Evolutionary conservation across 2,113 vertebrate species (phyloP).

Genomic region (Xenopus laevis): DNA sequence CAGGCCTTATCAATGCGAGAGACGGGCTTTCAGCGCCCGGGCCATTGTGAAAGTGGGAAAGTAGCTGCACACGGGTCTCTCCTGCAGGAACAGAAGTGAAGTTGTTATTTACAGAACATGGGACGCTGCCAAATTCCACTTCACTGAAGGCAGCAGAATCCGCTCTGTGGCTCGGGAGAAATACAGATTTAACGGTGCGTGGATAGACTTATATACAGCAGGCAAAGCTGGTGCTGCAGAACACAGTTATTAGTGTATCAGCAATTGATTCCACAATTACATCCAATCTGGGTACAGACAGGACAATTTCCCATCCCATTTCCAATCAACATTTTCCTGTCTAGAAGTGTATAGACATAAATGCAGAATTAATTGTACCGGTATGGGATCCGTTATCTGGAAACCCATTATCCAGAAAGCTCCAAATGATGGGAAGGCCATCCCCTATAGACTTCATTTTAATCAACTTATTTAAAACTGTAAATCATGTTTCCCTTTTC

Average conservation of each 20-base stretch:
- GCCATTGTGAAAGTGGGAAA: conserved; percentile 52
- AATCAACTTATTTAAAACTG: too few species aligned
- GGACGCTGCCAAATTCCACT: conserved; percentile 64
- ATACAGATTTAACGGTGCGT: conserved; percentile 42
- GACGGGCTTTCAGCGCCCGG: conserved; percentile 56
- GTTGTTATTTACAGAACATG: conserved; percentile 64
- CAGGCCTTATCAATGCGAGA: conserved; percentile 57
- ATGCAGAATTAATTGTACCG: too few species aligned
- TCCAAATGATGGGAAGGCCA: too few species aligned
- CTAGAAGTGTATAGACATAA: too few species aligned
- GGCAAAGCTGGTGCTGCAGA: background rate
- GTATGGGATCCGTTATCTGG: too few species aligned
- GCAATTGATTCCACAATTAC: too few species aligned
- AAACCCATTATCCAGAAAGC: too few species aligned
- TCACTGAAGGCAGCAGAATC: conserved; percentile 57
- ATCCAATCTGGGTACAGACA: too few species aligned
- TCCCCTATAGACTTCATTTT: too few species aligned
- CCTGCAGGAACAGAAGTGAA: conserved; percentile 56
- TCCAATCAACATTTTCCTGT: too few species aligned
- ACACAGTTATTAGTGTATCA: background rate
- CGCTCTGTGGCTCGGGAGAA: conserved; percentile 50
- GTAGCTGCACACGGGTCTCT: conserved; percentile 48
- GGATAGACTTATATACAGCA: background rate
- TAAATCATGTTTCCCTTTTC: too few species aligned
- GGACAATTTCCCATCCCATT: too few species aligned